Base-by-base conservation (phyloP, 2,888 invertebrate genomes). In the Microchrysa polita region DNA sequence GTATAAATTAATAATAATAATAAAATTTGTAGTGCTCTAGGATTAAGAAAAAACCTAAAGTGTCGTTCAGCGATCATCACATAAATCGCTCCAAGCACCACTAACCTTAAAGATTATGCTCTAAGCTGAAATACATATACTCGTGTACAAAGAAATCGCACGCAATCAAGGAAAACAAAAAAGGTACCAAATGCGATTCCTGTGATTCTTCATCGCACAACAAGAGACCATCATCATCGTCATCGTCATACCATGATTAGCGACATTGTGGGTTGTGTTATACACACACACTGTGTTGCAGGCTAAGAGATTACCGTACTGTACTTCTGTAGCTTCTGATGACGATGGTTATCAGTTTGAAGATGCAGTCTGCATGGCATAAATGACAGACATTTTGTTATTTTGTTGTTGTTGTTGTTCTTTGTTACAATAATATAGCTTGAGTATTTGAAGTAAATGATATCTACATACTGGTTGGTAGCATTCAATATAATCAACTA, bases 141-240 rank as follows among this genome's bases (percentile, higher is more conserved):
- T n/a, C n/a, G n/a, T n/a, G n/a, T n/a, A n/a, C n/a, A n/a, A n/a
- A n/a, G n/a, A n/a, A n/a, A n/a, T n/a, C n/a, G n/a, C 52, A 67
- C 23, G 53, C 52, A 7, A 20, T 5, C 27, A 12, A 65, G 20
- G 9, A 23, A 53, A 67, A 67, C 34, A 67, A 53, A 23, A 48
- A 52, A n/a, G 67, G 53, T 53, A 52, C 52, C 22, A 52, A 16
- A 67, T 67, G 53, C 53, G 67, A 67, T 67, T 27, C 67, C 67
- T 52, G 67, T 27, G 67, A 53, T 53, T 53, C 67, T 67, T n/a
- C 65, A 48, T 27, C 27, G n/a, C n/a, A 22, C 65, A 44, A 20
- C 20, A 44, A 27, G 52, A 53, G 67, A 52, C 52, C 7, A 34
- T 34, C 44, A n/a, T n/a, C n/a, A n/a, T n/a, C n/a, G n/a, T n/a